A percentile compares a stretch with the other conserved stretches of the same genome.
These are phyloP conservation scores for Pseudomyrmex gracilis DNA, from an alignment of 1,140 invertebrate genomes.

Conservation along the genomic window DNA sequence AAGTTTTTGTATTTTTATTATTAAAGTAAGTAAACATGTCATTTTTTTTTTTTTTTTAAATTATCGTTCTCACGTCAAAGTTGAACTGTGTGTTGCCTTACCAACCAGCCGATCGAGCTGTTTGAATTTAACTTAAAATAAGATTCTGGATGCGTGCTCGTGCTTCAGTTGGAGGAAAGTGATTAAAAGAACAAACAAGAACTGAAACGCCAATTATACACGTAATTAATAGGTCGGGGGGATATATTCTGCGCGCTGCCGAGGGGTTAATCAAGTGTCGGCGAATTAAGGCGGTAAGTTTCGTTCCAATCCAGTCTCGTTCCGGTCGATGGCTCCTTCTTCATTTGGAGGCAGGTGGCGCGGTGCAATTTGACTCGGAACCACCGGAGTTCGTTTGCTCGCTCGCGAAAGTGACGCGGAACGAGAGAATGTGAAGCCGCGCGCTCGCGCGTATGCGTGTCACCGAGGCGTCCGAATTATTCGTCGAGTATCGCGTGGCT, in stretches of 20 bases:
- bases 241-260: not conserved
- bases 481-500: constrained; percentile 61
- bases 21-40: not conserved
- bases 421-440: not conserved
- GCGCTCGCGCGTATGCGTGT: constrained; percentile 47
- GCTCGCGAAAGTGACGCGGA: constrained; percentile 29
- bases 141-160: not conserved
- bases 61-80: not conserved
- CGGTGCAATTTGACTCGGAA: constrained; percentile 44
- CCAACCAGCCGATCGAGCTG: not conserved
- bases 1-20: not conserved
- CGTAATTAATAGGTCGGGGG: constrained; percentile 42
- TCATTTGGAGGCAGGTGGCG: constrained; percentile 43
- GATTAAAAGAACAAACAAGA: constrained; percentile 39
- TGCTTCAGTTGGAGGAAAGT: constrained; percentile 13
- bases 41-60: constrained; percentile 15
- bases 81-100: not conserved
- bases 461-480: constrained; percentile 70
- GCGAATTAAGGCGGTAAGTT: constrained; percentile 52
- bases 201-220: constrained; percentile 37
- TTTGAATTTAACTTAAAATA: constrained; percentile 26
- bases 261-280: constrained; percentile 50
- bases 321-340: constrained; percentile 54
- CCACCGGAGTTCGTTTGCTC: constrained; percentile 39
- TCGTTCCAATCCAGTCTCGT: constrained; percentile 37